Conservation (phyloP, 2,797 vertebrate genomes). For the Vespertilio murinus region DNA sequence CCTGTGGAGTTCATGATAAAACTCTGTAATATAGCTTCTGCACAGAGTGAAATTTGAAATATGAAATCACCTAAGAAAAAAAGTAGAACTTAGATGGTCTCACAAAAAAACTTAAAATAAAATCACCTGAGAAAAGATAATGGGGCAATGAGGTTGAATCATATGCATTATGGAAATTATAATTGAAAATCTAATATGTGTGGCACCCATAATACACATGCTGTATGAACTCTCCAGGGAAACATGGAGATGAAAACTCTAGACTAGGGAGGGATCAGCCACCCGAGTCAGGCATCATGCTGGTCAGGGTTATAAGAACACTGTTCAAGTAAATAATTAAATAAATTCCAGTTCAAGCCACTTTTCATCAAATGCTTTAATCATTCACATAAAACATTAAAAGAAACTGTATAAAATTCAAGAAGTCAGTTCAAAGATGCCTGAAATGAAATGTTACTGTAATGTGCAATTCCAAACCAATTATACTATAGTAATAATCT, state of each 20-base stretch:
- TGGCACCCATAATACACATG: background rate
- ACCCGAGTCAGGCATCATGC: background rate
- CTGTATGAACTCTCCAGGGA: background rate
- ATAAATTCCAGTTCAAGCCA: background rate
- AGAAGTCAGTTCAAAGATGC: background rate
- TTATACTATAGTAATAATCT: background rate
- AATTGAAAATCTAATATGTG: background rate
- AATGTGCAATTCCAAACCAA: background rate
- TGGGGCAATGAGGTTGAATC: background rate
- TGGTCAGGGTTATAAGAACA: background rate
- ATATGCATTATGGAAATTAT: background rate
- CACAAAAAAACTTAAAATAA: background rate
- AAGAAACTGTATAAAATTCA: background rate
- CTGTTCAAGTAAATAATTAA: background rate
- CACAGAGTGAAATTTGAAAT: background rate
- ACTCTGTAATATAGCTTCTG: background rate
- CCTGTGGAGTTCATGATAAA: background rate
- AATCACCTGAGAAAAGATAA: background rate
- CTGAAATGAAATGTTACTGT: background rate
- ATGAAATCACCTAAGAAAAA: conserved; percentile 3
- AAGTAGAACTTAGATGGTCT: background rate
- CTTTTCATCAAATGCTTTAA: background rate
- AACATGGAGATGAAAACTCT: background rate
- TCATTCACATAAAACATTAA: background rate
- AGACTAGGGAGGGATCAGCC: background rate